Evolutionary conservation across 2,888 invertebrate species (phyloP), one percentile per base, ranked within the genome.

Genomic region (Hetaerina titia): DNA sequence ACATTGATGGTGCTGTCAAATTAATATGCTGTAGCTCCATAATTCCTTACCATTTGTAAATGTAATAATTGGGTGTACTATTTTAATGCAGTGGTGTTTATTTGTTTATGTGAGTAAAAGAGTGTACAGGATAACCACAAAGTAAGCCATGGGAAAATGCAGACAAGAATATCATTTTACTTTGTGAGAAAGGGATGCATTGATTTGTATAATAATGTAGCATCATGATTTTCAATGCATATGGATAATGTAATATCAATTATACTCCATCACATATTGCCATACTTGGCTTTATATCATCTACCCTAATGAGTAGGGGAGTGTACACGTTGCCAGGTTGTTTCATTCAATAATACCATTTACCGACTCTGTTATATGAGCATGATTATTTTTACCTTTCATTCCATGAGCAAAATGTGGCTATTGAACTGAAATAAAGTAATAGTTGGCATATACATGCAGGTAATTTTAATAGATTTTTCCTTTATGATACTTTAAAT

Each of bases 1-100:
- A 95, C 89, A 95, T 95, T 95, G 94, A 89, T 95, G 94, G 94
- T 95, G 94, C 94, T 95, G 94, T 95, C 94, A 95, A 89, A 89
- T 95, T 95, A 95, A 95, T 89, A 95, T 95, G 94, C 94, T 95
- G 94, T 95, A 95, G 94, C 63, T 95, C 89, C 94, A 95, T 89
- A 95, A 95, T 95, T 95, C 89, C 94, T 89, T 89, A 95, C 88
- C 89, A 95, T 88, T 89, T 95, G 94, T 95, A 88, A 88, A 88
- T 95, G 94, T 95, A 89, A 95, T 95, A 95, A 88, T 89, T 95
- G 89, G 89, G 94, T 95, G 94, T 95, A 95, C 89, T 95, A 95
- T 56, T 88, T 95, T 95, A 95, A 89, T 95, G 94, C 94, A 95
- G 89, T 95, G 94, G 64, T 95, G 89, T 95, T 88, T 95, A 94